These are phyloP conservation scores for Synaphobranchus kaupii DNA, from an alignment of 2,797 vertebrate species.

Conservation along the genomic window DNA sequence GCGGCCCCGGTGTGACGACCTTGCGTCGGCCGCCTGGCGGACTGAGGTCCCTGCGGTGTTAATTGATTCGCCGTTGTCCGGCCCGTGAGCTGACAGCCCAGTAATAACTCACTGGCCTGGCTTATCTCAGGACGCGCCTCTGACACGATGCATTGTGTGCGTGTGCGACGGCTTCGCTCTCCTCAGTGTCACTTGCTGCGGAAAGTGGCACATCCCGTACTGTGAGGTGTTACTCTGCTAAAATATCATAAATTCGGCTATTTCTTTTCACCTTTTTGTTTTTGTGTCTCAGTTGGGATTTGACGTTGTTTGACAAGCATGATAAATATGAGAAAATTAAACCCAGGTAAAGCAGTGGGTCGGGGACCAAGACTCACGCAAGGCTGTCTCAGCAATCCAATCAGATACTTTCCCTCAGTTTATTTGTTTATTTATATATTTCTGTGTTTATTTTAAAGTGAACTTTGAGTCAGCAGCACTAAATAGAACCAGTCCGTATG, in stretches of 20 bases:
- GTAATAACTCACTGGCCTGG: constrained; percentile 53
- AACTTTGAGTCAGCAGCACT: too few relatives aligned
- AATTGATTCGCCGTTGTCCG: constrained; percentile 73
- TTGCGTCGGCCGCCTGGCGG: constrained; percentile 65
- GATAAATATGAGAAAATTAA: neutral
- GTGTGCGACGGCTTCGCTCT: neutral
- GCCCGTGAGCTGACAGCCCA: constrained; percentile 56
- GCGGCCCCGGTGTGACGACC: constrained; percentile 61
- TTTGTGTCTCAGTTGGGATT: neutral
- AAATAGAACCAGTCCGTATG: too few relatives aligned
- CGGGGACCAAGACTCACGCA: neutral
- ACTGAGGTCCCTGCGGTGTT: constrained; percentile 51
- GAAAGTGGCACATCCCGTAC: neutral
- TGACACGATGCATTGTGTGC: constrained; percentile 28
- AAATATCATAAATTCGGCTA: neutral
- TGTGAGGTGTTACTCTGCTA: neutral
- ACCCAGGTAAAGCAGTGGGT: neutral
- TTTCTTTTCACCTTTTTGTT: neutral
- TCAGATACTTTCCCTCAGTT: neutral
- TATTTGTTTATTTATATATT: neutral
- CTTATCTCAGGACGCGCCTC: constrained; percentile 29
- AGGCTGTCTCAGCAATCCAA: neutral
- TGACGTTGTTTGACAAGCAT: neutral
- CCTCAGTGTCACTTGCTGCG: neutral
- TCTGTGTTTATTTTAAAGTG: neutral